Evolutionary conservation across 2,888 invertebrate genomes (phyloP), one percentile per base, ranked within the genome.

Genomic region (Atherix ibis): DNA sequence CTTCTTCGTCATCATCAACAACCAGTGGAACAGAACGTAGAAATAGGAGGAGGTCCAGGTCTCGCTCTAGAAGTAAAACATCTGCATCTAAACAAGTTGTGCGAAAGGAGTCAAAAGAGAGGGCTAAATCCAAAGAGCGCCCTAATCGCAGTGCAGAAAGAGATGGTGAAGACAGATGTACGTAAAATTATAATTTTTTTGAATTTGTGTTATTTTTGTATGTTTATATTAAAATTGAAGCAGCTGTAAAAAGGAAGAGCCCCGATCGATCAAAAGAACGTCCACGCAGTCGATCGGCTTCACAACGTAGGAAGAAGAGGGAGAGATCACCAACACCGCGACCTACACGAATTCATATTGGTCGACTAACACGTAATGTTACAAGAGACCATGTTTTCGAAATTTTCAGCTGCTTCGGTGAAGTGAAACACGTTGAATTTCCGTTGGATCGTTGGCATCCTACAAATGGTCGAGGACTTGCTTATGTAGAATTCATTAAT

Each of bases 321-420:
- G 83, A 85, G 49, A 76, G 87, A 24, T 87, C 91, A 0, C 87
- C 91, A 0, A 82, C 85, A 2, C 92, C 92, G 0, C 74, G 84
- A 26, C 89, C 94, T 0, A 82, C 83, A 1, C 83, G 94, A 51
- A 89, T 97, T 49, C 94, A 95, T 54, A 81, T 97, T 40, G 94
- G 92, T 0, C 75, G 85, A 8, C 64, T 97, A 39, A 92, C 94
- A 0, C 67, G 91, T 16, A 97, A 97, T 53, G 88, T 97, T 2
- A 83, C 79, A 40, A 81, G 81, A 50, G 91, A 89, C 2, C 92
- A 92, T 55, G 70, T 94, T 27, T 63, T 73, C 43, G 92, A 94
- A 61, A 92, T 94, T 49, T 94, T 94, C 54, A 73, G 82, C n/a
- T 75, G 76, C 6, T 88, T 85, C 49, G 88, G 88, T 10, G 70